Evolutionary conservation across 2,113 vertebrate genomes (phyloP), one percentile per base, ranked within the genome.

Genomic region (Blennius ocellaris): DNA sequence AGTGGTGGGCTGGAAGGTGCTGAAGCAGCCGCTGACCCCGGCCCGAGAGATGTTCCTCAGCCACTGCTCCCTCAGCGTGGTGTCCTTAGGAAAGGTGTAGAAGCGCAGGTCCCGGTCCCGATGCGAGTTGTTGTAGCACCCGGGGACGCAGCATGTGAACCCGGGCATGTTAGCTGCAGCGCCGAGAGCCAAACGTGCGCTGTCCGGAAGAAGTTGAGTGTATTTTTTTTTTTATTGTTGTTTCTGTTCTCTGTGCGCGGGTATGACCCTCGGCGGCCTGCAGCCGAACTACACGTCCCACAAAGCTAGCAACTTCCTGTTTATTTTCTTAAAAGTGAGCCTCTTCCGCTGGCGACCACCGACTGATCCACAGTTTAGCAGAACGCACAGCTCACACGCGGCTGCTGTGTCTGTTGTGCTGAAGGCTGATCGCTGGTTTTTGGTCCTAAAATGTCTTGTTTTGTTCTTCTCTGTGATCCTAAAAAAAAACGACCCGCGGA

Each of bases 41-140:
- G 96, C 96, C 78, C 97, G 95, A 63, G 97, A 98, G 89, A 98
- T 97, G 90, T 98, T 99, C 95, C 97, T 95, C 75, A 99, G 95
- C 97, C 97, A 99, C 65, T 95, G 93, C 87, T 96, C 96, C 71
- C 97, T 91, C 80, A 97, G 94, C 89, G 95, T 92, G 67, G 92
- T 89, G 87, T 98, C 97, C 93, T 99, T 99, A 14, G 97, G 97
- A 87, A 99, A 99, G 56, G 97, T 98, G 92, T 98, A 99, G 91
- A 99, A 99, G 76, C 97, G 96, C 86, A 99, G 94, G 67, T 97
- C 96, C 88, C 96, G 95, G 92, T 99, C 97, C 78, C 97, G 95
- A 77, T 99, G 97, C 54, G 97, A 99, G 90, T 98, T 98, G 90
- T 96, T 98, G 92, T 97, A 98, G 94, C 97, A 97, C 81, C 93